Percentiles rank a stretch among this genome's conserved stretches.
phyloP scores from a whole-genome alignment of 2,888 invertebrate species.

The Shargacucullia verbasci region DNA sequence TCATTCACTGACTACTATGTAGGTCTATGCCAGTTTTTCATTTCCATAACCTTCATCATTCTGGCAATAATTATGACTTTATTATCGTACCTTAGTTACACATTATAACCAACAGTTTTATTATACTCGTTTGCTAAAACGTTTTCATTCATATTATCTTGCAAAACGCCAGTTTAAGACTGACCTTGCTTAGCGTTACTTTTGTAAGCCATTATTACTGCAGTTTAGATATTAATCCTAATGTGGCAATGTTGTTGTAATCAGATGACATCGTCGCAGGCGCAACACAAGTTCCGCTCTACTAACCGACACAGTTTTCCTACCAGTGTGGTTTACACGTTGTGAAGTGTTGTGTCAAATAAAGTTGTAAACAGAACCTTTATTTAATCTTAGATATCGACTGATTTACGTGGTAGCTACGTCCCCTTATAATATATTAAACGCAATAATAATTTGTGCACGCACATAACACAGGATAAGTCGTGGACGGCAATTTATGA shows the following conservation, averaged over 20 bases:
- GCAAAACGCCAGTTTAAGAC: constrained; percentile 58
- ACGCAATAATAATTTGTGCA: too few relatives aligned
- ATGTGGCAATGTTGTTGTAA: constrained; percentile 72
- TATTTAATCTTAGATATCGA: too few relatives aligned
- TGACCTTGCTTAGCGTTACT: constrained; percentile 74
- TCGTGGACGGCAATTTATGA: not conserved
- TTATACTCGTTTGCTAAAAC: constrained; percentile 41
- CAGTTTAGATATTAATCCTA: constrained; percentile 81
- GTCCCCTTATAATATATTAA: too few relatives aligned
- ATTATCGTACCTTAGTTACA: constrained; percentile 25
- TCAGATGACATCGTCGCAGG: constrained; percentile 69
- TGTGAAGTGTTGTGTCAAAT: constrained; percentile 37
- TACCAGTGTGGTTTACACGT: constrained; percentile 54
- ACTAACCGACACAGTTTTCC: constrained; percentile 64
- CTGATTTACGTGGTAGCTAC: too few relatives aligned
- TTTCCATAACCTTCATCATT: constrained; percentile 31
- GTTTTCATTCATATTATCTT: constrained; percentile 58
- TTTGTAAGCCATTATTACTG: constrained; percentile 73
- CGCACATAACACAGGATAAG: not conserved
- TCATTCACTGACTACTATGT: constrained; percentile 18
- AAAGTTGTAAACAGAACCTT: constrained; percentile 11
- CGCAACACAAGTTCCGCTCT: constrained; percentile 77
- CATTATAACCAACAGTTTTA: constrained; percentile 36
- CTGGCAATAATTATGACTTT: constrained; percentile 15
- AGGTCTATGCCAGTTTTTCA: constrained; percentile 22